These are phyloP conservation scores for Micromussa lordhowensis DNA, from an alignment of 92 coral and sea anemone genomes.

Conservation along the genomic window DNA sequence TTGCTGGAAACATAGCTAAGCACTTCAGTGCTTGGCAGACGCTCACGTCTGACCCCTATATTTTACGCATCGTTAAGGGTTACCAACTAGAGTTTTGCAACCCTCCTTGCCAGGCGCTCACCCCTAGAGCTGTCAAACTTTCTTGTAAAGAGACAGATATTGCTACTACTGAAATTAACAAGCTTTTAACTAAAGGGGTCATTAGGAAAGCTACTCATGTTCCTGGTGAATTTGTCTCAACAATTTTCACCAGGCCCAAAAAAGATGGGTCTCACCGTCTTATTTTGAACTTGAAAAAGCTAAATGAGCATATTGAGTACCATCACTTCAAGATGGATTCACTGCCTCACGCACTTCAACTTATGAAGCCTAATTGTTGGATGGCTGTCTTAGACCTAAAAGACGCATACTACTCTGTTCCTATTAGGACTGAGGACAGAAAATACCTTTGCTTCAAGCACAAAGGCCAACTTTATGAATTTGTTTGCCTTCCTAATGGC, in stretches of 20 bases:
- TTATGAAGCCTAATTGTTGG: conserved; percentile 41
- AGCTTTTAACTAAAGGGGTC: conserved; percentile 30
- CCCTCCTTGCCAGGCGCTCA: no score
- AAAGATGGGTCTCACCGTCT: conserved; percentile 53
- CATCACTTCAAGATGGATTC: conserved; percentile 63
- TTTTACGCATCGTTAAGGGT: no score
- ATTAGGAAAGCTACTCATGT: conserved; percentile 13
- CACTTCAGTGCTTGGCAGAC: not conserved
- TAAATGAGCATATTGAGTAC: conserved; percentile 38
- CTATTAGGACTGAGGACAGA: conserved; percentile 21
- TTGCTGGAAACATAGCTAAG: conserved; percentile 5
- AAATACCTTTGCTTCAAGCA: conserved; percentile 36
- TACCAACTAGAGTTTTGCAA: no score
- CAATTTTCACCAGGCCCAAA: conserved; percentile 65
- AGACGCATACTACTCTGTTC: conserved; percentile 59
- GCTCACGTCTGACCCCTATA: no score
- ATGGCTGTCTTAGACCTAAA: conserved; percentile 64
- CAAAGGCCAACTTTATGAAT: no score
- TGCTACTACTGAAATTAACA: conserved; percentile 5
- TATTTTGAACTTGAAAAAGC: conserved; percentile 58
- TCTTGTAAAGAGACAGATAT: conserved; percentile 11
- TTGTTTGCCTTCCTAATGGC: no score
- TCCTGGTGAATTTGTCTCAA: conserved; percentile 50
- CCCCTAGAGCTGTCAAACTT: no score
- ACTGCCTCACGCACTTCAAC: conserved; percentile 11